Conservation (phyloP, 2,888 invertebrate genomes). For the Cantharis rustica region DNA sequence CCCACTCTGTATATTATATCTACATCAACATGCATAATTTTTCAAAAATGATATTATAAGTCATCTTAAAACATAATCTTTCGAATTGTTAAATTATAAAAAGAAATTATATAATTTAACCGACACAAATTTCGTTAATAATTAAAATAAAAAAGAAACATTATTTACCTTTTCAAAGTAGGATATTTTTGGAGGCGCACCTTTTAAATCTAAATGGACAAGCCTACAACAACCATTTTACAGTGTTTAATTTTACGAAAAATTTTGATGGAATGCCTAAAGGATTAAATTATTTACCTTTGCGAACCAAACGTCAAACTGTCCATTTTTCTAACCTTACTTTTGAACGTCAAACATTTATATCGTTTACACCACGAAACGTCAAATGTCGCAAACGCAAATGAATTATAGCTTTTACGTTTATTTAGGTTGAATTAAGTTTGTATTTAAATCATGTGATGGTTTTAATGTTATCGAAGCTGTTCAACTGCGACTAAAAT, state of each 20-base stretch:
- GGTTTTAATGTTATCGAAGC: background rate
- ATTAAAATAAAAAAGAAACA: background rate
- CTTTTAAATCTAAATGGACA: constrained; percentile 77
- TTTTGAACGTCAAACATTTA: constrained; percentile 9
- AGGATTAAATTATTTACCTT: constrained; percentile 51
- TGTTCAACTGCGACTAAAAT: background rate
- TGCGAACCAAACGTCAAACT: constrained; percentile 57
- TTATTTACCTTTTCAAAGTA: constrained; percentile 62
- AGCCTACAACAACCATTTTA: constrained; percentile 47
- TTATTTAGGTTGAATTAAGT: background rate
- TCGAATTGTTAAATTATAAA: background rate
- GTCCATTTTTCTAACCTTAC: constrained; percentile 48
- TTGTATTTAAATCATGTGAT: background rate
- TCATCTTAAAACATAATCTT: background rate
- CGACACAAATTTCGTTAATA: background rate
- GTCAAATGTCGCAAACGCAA: background rate
- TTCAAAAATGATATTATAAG: too few species aligned
- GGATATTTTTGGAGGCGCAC: constrained; percentile 69
- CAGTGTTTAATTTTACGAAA: constrained; percentile 8
- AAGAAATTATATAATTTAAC: background rate
- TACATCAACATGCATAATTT: background rate
- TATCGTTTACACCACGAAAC: background rate
- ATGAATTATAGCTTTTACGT: background rate
- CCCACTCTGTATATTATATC: background rate
- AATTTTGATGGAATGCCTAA: constrained; percentile 10